These are phyloP conservation scores for Caenorhabditis imperialis DNA, from an alignment of 2,888 invertebrate genomes.

Conservation along the genomic window DNA sequence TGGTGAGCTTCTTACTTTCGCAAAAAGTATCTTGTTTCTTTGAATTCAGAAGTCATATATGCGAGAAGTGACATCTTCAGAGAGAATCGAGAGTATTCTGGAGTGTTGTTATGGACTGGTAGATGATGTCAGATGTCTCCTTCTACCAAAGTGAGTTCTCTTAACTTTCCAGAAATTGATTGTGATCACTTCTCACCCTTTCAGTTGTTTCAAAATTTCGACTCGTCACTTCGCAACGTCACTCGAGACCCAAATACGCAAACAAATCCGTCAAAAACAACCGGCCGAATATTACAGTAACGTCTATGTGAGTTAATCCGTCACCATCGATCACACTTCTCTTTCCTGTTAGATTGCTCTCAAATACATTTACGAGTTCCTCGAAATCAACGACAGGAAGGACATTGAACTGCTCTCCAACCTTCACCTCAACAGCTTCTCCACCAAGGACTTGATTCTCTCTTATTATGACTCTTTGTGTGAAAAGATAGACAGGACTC, in stretches of 20 bases:
- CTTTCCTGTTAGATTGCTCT: slow-evolving; percentile 30
- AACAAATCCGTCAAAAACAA: slow-evolving; percentile 44
- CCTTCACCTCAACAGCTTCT: slow-evolving; percentile 57
- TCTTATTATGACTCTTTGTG: slow-evolving; percentile 58
- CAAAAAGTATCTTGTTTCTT: not conserved
- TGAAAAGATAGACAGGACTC: slow-evolving; percentile 46
- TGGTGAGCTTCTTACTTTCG: slow-evolving; percentile 7
- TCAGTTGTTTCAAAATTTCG: slow-evolving; percentile 53
- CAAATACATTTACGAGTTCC: slow-evolving; percentile 51
- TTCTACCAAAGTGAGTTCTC: slow-evolving; percentile 48
- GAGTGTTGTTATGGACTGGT: slow-evolving; percentile 49
- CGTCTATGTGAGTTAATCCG: slow-evolving; percentile 49
- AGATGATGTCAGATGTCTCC: slow-evolving; percentile 49
- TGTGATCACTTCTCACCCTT: not conserved
- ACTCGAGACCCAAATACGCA: slow-evolving; percentile 45
- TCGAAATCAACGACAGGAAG: slow-evolving; percentile 47
- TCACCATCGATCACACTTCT: not conserved
- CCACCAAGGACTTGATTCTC: slow-evolving; percentile 58
- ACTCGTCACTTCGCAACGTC: slow-evolving; percentile 26
- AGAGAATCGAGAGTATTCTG: slow-evolving; percentile 55
- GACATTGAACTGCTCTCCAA: slow-evolving; percentile 39
- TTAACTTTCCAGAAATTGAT: not conserved
- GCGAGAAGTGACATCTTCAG: slow-evolving; percentile 51
- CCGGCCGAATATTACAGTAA: slow-evolving; percentile 59
- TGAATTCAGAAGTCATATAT: slow-evolving; percentile 54